These are phyloP conservation scores for Xenotilapia longispinis DNA, from an alignment of 2,113 vertebrate genomes.

Conservation along the genomic window DNA sequence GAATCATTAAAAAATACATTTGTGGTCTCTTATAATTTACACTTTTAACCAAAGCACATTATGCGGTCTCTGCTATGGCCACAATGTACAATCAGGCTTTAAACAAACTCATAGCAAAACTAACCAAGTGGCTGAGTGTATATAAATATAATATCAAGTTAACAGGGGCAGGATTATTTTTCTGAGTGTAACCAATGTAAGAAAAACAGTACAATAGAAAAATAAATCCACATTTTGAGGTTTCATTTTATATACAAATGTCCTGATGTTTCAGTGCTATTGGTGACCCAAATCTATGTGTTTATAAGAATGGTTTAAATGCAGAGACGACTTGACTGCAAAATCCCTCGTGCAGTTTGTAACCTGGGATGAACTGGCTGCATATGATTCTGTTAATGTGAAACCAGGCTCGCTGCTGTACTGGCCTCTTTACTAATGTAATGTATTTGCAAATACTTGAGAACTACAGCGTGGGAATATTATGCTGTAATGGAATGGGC, in stretches of 20 bases:
- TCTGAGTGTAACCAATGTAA: neutral
- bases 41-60: neutral
- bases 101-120: neutral
- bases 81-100: neutral
- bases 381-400: neutral
- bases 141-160: neutral
- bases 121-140: neutral
- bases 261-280: neutral
- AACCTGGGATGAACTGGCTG: neutral
- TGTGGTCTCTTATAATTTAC: neutral
- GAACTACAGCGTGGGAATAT: neutral
- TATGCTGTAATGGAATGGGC: neutral
- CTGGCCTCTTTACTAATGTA: neutral
- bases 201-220: neutral
- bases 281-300: neutral
- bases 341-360: neutral
- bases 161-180: neutral
- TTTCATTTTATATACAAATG: neutral
- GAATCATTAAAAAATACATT: neutral
- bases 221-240: neutral
- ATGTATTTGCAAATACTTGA: neutral
- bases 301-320: neutral
- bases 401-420: neutral
- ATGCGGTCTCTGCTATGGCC: neutral
- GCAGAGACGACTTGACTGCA: neutral